phyloP scores from a whole-genome alignment of 2,113 vertebrate genomes.

The Mastomys natalensis region DNA sequence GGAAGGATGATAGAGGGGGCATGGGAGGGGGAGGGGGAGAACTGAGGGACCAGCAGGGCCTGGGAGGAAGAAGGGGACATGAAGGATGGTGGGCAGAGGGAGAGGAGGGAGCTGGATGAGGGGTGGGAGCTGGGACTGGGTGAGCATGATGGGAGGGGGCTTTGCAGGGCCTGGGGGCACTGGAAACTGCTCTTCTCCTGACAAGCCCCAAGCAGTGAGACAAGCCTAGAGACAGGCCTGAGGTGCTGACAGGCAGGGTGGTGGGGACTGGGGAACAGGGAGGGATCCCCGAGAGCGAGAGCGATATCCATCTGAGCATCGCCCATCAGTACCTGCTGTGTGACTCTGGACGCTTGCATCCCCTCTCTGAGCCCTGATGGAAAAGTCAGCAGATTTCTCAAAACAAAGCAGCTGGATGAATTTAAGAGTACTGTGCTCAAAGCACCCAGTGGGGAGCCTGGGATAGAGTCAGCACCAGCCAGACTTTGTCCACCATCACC shows the following conservation, averaged over 20 bases:
- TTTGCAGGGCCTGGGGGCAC: neutral
- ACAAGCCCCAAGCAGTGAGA: neutral
- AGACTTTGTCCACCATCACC: neutral
- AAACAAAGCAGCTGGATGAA: neutral
- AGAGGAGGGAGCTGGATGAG: neutral
- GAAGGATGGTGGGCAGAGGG: too few relatives aligned
- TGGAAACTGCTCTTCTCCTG: neutral
- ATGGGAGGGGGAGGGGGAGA: neutral
- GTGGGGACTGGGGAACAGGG: too few relatives aligned
- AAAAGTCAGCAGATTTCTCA: neutral
- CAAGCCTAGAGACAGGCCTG: neutral
- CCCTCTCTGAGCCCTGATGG: neutral
- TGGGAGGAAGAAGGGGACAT: accelerated
- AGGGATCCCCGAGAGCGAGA: neutral
- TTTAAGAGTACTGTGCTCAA: neutral
- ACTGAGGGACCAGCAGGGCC: neutral
- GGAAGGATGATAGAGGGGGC: too few relatives aligned
- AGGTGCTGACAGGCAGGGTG: neutral
- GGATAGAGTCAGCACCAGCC: too few relatives aligned
- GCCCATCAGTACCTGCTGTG: neutral
- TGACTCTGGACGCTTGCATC: neutral
- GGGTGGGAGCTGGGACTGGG: neutral
- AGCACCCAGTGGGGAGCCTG: neutral
- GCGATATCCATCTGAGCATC: too few relatives aligned
- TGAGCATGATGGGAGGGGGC: neutral